phyloP scores from a whole-genome alignment of 2,113 vertebrate species.

The Mustelus asterias region DNA sequence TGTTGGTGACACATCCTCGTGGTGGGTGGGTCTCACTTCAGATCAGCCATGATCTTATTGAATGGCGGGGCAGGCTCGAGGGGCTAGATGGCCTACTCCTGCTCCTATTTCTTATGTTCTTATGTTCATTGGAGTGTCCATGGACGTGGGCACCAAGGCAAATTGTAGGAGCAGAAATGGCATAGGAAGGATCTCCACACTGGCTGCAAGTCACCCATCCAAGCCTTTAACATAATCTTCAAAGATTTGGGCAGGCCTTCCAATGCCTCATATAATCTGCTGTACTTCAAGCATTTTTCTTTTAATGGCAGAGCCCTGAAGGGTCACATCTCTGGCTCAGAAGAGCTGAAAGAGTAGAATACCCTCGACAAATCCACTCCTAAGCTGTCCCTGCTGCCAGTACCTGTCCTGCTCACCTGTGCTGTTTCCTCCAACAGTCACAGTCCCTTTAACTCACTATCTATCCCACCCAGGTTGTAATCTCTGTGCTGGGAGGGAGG shows the following conservation, averaged over 20 bases:
- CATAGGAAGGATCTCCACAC: too few relatives aligned
- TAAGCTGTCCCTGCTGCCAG: neutral
- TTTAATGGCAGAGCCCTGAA: neutral
- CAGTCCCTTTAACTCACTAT: neutral
- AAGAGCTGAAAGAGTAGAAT: neutral
- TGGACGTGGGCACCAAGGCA: too few relatives aligned
- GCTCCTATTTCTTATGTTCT: too few relatives aligned
- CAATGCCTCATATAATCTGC: neutral
- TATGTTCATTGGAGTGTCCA: too few relatives aligned
- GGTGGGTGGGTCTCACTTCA: too few relatives aligned
- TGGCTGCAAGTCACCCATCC: too few relatives aligned
- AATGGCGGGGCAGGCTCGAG: too few relatives aligned
- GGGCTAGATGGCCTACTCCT: too few relatives aligned
- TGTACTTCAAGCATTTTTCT: neutral
- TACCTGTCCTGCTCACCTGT: neutral
- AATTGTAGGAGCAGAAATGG: too few relatives aligned
- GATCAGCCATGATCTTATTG: too few relatives aligned
- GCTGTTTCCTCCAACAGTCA: neutral
- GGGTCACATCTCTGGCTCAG: neutral
- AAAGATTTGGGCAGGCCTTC: neutral
- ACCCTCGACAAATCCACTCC: neutral
- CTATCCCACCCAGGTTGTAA: neutral
- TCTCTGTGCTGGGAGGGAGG: neutral
- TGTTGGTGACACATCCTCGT: too few relatives aligned
- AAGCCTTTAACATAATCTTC: neutral